A percentile compares a stretch with the other conserved stretches of the same genome.
Conservation (phyloP, 2,888 invertebrate genomes). For the Melieria crassipennis region DNA sequence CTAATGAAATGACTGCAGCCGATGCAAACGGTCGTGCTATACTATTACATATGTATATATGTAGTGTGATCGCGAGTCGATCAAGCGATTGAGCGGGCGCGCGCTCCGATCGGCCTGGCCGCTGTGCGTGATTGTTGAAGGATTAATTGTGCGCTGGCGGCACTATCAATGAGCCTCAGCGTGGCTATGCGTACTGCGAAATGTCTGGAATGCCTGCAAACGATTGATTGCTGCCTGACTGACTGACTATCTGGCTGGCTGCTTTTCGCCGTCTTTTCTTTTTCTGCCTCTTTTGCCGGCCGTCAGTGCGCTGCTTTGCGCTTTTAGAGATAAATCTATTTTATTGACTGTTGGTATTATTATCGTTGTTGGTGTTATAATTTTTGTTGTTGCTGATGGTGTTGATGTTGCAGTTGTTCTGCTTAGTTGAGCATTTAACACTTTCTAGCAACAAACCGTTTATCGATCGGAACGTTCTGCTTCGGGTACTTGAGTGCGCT, state of each 20-base stretch:
- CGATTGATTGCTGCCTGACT: not conserved
- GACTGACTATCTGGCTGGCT: not conserved
- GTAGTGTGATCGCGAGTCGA: not conserved
- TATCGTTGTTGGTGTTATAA: too few relatives aligned
- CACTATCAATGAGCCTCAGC: slow-evolving; percentile 6
- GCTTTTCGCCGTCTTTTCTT: not conserved
- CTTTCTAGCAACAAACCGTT: slow-evolving; percentile 18
- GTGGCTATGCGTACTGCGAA: too few relatives aligned
- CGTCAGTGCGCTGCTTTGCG: not conserved
- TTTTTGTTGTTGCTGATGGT: too few relatives aligned
- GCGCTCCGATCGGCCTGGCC: not conserved
- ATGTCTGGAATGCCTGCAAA: not conserved
- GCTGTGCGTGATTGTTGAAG: slow-evolving; percentile 7
- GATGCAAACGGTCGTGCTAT: too few relatives aligned
- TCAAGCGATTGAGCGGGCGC: slow-evolving; percentile 31
- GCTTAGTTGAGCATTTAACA: slow-evolving; percentile 37
- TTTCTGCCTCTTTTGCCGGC: not conserved
- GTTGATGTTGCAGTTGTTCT: slow-evolving; percentile 25
- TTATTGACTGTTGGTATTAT: slow-evolving; percentile 47
- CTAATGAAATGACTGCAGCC: too few relatives aligned
- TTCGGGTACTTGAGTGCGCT: too few relatives aligned
- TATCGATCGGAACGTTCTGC: too few relatives aligned
- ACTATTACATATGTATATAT: too few relatives aligned
- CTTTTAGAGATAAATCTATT: slow-evolving; percentile 50
- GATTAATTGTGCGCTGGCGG: slow-evolving; percentile 20